These are phyloP conservation scores for Eulemur mongoz DNA, from an alignment of 2,797 vertebrate genomes.

Conservation along the genomic window DNA sequence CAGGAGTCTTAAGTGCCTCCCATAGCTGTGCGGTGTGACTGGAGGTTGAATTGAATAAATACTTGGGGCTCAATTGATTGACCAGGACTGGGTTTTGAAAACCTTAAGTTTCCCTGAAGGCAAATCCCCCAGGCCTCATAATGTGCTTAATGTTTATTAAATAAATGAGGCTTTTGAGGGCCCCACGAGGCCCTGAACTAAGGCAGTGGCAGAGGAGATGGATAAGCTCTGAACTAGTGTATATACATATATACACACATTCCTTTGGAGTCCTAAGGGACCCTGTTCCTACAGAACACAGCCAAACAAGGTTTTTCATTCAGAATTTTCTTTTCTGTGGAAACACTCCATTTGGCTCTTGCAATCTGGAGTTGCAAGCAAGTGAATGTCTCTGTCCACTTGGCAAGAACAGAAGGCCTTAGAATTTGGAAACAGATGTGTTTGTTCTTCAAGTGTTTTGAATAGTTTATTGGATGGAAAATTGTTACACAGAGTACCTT, in stretches of 20 bases:
- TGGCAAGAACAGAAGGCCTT: background rate
- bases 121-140: background rate
- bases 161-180: background rate
- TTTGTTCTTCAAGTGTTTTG: background rate
- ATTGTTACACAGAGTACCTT: background rate
- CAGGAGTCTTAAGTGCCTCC: background rate
- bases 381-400: background rate
- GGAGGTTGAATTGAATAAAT: background rate
- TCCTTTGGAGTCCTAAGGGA: background rate
- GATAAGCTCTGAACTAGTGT: background rate
- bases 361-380: background rate
- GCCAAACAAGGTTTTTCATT: background rate
- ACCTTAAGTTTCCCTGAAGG: background rate
- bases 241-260: rapidly evolving
- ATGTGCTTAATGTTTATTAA: conserved; percentile 41
- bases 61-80: background rate
- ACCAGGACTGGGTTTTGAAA: background rate
- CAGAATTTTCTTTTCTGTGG: background rate
- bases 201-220: background rate
- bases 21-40: background rate
- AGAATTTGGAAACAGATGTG: background rate
- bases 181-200: background rate
- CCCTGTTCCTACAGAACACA: background rate
- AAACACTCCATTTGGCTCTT: background rate
- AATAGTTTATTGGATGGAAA: background rate